Conservation (phyloP, 2,888 invertebrate genomes). For the Epicampocera succincta region DNA sequence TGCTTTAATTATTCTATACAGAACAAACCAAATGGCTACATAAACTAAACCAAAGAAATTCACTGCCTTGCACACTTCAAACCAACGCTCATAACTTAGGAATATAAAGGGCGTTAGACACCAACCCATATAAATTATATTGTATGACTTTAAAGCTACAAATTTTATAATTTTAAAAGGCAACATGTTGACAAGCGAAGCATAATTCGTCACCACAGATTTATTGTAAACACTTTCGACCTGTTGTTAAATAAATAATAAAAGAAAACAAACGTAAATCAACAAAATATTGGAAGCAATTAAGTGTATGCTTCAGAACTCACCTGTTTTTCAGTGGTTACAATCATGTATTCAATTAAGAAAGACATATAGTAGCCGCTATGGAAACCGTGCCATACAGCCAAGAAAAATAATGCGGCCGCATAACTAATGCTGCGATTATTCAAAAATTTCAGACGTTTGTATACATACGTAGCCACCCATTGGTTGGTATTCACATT, state of each 20-base stretch:
- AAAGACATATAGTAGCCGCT: slow-evolving; percentile 97
- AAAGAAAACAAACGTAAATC: slow-evolving; percentile 9
- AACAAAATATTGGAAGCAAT: background rate
- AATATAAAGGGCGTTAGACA: slow-evolving; percentile 89
- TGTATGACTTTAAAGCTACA: slow-evolving; percentile 86
- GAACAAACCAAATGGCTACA: slow-evolving; percentile 84
- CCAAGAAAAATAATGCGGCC: slow-evolving; percentile 91
- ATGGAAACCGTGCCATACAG: slow-evolving; percentile 97
- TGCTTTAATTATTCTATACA: slow-evolving; percentile 71
- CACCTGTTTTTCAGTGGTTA: slow-evolving; percentile 92
- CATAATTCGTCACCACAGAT: slow-evolving; percentile 73
- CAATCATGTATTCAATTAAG: slow-evolving; percentile 93
- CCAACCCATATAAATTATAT: slow-evolving; percentile 92
- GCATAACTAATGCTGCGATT: slow-evolving; percentile 91
- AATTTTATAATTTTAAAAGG: slow-evolving; percentile 82
- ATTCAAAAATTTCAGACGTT: slow-evolving; percentile 94
- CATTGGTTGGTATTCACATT: slow-evolving; percentile 98
- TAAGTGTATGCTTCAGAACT: slow-evolving; percentile 74
- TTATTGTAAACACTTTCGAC: slow-evolving; percentile 74
- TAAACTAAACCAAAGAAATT: slow-evolving; percentile 87
- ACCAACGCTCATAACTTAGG: slow-evolving; percentile 87
- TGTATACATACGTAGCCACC: slow-evolving; percentile 96
- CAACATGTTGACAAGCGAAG: slow-evolving; percentile 73
- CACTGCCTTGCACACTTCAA: slow-evolving; percentile 84
- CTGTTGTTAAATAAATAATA: slow-evolving; percentile 67